phyloP scores from a whole-genome alignment of 2,888 invertebrate species.

The Tortrix viridana region DNA sequence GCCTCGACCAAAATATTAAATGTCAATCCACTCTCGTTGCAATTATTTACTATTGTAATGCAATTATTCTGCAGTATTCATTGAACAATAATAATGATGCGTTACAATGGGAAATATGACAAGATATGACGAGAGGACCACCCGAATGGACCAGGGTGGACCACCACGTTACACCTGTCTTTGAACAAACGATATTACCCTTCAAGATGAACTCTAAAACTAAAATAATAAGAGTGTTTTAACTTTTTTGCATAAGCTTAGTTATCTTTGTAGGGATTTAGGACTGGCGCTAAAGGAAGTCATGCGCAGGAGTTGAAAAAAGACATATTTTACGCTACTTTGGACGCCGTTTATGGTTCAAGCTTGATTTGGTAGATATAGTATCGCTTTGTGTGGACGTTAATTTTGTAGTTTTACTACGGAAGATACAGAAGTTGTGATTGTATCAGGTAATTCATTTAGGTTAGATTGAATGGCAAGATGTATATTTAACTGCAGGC shows the following conservation, averaged over 20 bases:
- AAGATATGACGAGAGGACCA: conserved; percentile 70
- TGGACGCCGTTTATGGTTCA: conserved; percentile 51
- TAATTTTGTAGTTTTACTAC: conserved; percentile 31
- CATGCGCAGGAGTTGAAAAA: conserved; percentile 45
- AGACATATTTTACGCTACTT: conserved; percentile 60
- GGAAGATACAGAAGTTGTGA: conserved; percentile 21
- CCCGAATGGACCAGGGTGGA: conserved; percentile 51
- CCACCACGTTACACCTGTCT: conserved; percentile 18
- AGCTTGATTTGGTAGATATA: conserved; percentile 42
- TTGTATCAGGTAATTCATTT: conserved; percentile 8
- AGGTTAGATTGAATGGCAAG: not conserved
- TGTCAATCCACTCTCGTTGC: conserved; percentile 59
- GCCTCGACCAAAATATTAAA: conserved; percentile 48
- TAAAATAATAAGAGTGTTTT: not conserved
- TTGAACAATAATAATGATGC: conserved; percentile 65
- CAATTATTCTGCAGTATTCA: conserved; percentile 67
- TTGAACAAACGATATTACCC: not conserved
- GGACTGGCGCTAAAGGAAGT: conserved; percentile 59
- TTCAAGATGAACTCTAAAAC: not conserved
- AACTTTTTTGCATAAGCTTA: not conserved
- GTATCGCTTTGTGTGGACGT: conserved; percentile 5
- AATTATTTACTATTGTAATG: conserved; percentile 64
- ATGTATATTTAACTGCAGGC: not conserved
- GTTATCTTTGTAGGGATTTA: conserved; percentile 27
- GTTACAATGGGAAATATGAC: conserved; percentile 68